A percentile compares a stretch with the other conserved stretches of the same genome.
Evolutionary conservation across 2,888 invertebrate species (phyloP).

Genomic region (Drosophila prostipennis): DNA sequence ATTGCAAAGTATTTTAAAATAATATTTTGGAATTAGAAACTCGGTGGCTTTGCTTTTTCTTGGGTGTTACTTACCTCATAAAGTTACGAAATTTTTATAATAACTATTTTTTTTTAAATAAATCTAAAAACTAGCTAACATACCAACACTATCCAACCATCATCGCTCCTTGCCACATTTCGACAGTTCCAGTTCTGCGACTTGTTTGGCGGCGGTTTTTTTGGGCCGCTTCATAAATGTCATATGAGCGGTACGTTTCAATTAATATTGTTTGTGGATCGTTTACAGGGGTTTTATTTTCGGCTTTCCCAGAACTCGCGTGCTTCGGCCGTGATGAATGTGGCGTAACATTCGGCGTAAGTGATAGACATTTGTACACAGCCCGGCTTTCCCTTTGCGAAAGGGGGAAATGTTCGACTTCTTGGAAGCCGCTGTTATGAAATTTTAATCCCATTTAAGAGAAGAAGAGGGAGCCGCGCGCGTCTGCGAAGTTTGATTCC

Average conservation of each 20-base stretch:
- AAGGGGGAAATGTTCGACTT: slow-evolving; percentile 22
- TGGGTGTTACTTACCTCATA: too few species aligned
- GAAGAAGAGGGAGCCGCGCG: slow-evolving; percentile 12
- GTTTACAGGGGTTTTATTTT: slow-evolving; percentile 30
- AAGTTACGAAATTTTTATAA: too few species aligned
- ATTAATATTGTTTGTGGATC: slow-evolving; percentile 70
- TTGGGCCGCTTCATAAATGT: slow-evolving; percentile 70
- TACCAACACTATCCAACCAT: neutral
- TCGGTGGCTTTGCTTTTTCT: too few species aligned
- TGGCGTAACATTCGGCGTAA: slow-evolving; percentile 59
- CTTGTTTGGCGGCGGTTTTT: slow-evolving; percentile 31
- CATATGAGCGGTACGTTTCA: slow-evolving; percentile 72
- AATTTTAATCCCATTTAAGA: slow-evolving; percentile 51
- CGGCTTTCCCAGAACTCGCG: slow-evolving; percentile 61
- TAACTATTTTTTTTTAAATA: too few species aligned
- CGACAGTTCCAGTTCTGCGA: slow-evolving; percentile 10
- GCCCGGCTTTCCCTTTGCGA: neutral
- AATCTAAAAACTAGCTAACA: neutral
- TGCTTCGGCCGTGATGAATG: slow-evolving; percentile 63
- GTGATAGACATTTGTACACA: slow-evolving; percentile 62
- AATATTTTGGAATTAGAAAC: too few species aligned
- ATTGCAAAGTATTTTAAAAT: too few species aligned
- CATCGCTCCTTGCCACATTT: slow-evolving; percentile 1
- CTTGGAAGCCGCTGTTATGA: slow-evolving; percentile 35
- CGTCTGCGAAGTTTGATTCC: slow-evolving; percentile 69